Evolutionary conservation across 2,797 vertebrate genomes (phyloP).

Genomic region (Phylloscopus collybita): DNA sequence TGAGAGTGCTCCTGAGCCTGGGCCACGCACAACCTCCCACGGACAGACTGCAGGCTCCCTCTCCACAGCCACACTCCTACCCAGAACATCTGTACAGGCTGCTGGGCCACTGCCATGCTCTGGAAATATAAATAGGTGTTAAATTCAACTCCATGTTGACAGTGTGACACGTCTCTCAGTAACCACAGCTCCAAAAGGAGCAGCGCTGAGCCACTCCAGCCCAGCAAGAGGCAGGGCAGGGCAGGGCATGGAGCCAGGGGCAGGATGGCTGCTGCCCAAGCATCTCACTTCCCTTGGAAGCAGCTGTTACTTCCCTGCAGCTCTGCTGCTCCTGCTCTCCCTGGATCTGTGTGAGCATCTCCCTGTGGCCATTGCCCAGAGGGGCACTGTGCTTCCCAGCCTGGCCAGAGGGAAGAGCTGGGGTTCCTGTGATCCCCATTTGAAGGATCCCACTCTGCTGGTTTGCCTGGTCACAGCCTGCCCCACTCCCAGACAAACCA

Average conservation of each 20-base stretch:
- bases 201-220: background rate
- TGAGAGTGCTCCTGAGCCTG: background rate
- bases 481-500: background rate
- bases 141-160: slow-evolving; percentile 52
- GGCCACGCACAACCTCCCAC: background rate
- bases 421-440: too few species aligned
- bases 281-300: slow-evolving; percentile 33
- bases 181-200: slow-evolving; percentile 59
- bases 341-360: background rate
- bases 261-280: slow-evolving; percentile 9
- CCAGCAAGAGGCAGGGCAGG: slow-evolving; percentile 2
- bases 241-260: background rate
- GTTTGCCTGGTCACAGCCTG: background rate
- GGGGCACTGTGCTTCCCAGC: background rate
- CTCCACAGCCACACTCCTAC: background rate
- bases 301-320: slow-evolving; percentile 44
- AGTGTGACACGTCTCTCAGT: slow-evolving; percentile 53
- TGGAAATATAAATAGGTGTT: slow-evolving; percentile 58
- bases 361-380: accelerated
- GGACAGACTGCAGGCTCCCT: background rate
- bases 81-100: slow-evolving; percentile 51
- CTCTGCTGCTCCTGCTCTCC: background rate
- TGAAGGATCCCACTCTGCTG: background rate
- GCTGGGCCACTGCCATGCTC: background rate
- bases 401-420: background rate